These are phyloP conservation scores for Lagorchestes hirsutus DNA, from an alignment of 2,797 vertebrate species.

Conservation along the genomic window DNA sequence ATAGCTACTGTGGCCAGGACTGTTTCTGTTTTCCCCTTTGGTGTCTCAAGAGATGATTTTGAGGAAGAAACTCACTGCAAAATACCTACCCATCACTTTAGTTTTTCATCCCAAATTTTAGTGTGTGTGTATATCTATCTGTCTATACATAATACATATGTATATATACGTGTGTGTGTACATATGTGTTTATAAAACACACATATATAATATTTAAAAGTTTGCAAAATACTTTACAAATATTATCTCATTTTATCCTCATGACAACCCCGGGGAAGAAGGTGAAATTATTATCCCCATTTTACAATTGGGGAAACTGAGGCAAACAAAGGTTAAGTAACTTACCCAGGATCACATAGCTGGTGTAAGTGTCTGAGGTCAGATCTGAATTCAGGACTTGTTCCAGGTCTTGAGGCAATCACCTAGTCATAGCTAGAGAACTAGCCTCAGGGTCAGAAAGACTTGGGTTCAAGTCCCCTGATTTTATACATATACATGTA, in stretches of 20 bases:
- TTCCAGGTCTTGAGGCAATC: not conserved
- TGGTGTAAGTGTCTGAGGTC: not conserved
- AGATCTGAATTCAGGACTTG: not conserved
- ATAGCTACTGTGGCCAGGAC: not conserved
- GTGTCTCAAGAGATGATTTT: not conserved
- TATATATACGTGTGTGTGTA: not conserved
- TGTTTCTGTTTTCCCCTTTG: constrained; percentile 38
- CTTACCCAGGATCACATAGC: not conserved
- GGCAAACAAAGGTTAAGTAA: not conserved
- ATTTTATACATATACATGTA: not conserved
- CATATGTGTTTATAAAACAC: no score
- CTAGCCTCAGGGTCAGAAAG: not conserved
- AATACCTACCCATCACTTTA: not conserved
- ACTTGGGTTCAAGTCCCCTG: not conserved
- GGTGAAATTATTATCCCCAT: not conserved
- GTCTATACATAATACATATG: not conserved
- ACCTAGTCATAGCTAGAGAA: not conserved
- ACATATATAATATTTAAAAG: not conserved
- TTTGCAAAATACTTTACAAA: not conserved
- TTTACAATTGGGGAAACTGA: not conserved
- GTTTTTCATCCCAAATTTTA: not conserved
- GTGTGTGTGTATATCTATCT: no score
- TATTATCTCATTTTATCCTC: not conserved
- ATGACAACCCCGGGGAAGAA: not conserved
- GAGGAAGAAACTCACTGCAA: not conserved